Conservation (phyloP, 2,113 vertebrate species). For the Lepisosteus osseus region DNA sequence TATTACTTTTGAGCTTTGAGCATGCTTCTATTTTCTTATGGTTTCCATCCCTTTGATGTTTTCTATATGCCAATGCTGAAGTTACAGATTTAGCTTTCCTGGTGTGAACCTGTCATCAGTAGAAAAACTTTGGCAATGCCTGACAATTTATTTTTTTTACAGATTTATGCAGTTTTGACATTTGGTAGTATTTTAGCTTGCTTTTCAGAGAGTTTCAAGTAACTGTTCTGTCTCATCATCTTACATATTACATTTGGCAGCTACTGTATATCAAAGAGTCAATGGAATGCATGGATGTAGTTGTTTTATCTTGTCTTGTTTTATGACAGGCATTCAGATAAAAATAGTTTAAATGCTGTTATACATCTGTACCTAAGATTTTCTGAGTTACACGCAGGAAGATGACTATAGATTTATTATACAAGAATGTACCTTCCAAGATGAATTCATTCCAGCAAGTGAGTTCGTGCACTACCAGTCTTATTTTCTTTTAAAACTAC, state of each 20-base stretch:
- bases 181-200: not conserved
- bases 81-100: not conserved
- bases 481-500: no score
- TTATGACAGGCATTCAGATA: not conserved
- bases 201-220: not conserved
- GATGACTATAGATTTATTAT: not conserved
- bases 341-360: not conserved
- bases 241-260: slow-evolving; percentile 9
- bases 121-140: slow-evolving; percentile 1
- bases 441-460: no score
- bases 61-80: no score
- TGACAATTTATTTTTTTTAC: not conserved
- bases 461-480: no score
- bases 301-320: slow-evolving; percentile 10
- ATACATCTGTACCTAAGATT: no score
- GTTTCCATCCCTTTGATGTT: no score
- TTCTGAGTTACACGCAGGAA: not conserved
- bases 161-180: slow-evolving; percentile 8
- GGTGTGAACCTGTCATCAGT: not conserved
- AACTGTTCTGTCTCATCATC: not conserved
- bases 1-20: no score
- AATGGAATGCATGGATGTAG: not conserved
- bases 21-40: no score
- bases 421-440: no score
- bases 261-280: not conserved